Conservation (phyloP, 2,113 vertebrate genomes). For the Ammospiza caudacuta region DNA sequence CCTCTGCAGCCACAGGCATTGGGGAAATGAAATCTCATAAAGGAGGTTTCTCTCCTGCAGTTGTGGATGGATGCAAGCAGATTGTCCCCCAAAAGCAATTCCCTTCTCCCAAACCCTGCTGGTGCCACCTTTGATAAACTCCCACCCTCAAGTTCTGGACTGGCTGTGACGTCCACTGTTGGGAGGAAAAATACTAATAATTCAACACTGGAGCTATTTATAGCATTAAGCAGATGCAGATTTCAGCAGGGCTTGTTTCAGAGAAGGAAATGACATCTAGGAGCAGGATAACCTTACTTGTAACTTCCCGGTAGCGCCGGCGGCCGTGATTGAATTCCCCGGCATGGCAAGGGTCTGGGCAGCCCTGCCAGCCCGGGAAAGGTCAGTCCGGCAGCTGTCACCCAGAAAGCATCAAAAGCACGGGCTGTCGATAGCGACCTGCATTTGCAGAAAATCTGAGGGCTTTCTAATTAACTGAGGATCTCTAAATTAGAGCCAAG, state of each 20-base stretch:
- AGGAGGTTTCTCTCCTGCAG: not conserved
- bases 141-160: not conserved
- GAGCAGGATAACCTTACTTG: slow-evolving; percentile 64
- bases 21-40: not conserved
- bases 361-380: slow-evolving; percentile 66
- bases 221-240: slow-evolving; percentile 43
- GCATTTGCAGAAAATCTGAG: slow-evolving; percentile 77
- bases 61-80: not conserved
- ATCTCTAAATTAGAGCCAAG: slow-evolving; percentile 78
- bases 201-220: slow-evolving; percentile 50
- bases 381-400: slow-evolving; percentile 74
- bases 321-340: slow-evolving; percentile 57
- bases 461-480: slow-evolving; percentile 83
- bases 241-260: slow-evolving; percentile 59
- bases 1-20: not conserved
- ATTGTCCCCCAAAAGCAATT: not conserved
- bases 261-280: slow-evolving; percentile 39
- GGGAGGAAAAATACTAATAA: not conserved
- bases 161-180: not conserved
- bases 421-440: slow-evolving; percentile 76
- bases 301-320: slow-evolving; percentile 71
- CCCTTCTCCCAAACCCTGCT: not conserved
- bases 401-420: slow-evolving; percentile 72
- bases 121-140: not conserved
- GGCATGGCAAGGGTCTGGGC: slow-evolving; percentile 60